Evolutionary conservation across 1,140 invertebrate species (phyloP).

Genomic region (Hylyphantes graminicola): DNA sequence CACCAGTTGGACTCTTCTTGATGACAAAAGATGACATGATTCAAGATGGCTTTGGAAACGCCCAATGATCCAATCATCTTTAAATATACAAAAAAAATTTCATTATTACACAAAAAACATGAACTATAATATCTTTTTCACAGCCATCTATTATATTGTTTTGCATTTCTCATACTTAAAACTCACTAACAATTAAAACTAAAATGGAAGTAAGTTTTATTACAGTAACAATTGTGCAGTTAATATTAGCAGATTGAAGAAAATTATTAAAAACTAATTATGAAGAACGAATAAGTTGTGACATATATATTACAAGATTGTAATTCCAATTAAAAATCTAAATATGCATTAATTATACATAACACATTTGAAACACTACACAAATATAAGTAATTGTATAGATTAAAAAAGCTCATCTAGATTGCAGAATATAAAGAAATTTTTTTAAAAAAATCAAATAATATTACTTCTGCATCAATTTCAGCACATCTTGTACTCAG

Average conservation of each 20-base stretch:
- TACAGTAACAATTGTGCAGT: too few relatives aligned
- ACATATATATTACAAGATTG: too few relatives aligned
- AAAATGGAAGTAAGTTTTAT: too few relatives aligned
- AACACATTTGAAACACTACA: too few relatives aligned
- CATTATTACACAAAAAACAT: neutral
- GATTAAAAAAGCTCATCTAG: neutral
- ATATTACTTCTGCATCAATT: constrained; percentile 74
- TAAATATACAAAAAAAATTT: constrained; percentile 7
- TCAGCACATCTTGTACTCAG: constrained; percentile 79
- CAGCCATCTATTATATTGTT: neutral
- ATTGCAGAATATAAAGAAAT: neutral
- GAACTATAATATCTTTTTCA: neutral
- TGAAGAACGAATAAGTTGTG: too few relatives aligned
- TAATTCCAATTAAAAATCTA: too few relatives aligned
- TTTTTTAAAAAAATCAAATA: neutral
- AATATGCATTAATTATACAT: too few relatives aligned
- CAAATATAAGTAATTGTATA: neutral
- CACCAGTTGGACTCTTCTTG: constrained; percentile 96
- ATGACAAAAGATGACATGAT: constrained; percentile 98
- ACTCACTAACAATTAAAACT: neutral
- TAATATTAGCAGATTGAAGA: too few relatives aligned
- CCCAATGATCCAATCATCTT: constrained; percentile 76
- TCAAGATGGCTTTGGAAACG: constrained; percentile 93
- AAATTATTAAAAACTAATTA: too few relatives aligned
- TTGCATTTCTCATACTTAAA: neutral